Evolutionary conservation across 2,797 vertebrate species (phyloP).

Genomic region (Uromys caudimaculatus): DNA sequence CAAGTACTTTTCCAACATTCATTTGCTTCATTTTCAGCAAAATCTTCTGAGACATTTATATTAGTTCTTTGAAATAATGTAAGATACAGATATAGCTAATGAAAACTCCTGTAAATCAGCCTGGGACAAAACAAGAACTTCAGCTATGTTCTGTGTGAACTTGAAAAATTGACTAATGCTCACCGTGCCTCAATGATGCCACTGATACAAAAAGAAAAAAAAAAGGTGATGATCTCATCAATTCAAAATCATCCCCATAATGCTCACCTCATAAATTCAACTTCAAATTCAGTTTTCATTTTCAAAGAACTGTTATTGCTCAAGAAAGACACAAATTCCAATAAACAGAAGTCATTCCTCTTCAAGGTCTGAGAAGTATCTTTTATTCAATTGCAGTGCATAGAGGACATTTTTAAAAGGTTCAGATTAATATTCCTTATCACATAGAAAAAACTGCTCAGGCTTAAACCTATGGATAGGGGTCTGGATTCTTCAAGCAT

Average conservation of each 20-base stretch:
- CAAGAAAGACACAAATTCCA: neutral
- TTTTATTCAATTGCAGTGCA: neutral
- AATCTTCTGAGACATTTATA: neutral
- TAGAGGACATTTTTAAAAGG: neutral
- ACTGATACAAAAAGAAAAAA: neutral
- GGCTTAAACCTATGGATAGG: constrained; percentile 5
- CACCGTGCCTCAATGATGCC: neutral
- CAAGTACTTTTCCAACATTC: neutral
- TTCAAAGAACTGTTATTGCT: neutral
- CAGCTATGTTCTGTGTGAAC: neutral
- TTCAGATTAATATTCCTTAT: constrained; percentile 54
- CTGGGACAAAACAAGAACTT: neutral
- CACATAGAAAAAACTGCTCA: constrained; percentile 25
- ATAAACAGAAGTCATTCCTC: constrained; percentile 17
- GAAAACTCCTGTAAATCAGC: neutral
- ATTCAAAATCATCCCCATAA: constrained; percentile 32
- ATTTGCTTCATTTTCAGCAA: neutral
- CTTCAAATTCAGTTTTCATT: neutral
- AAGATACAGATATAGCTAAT: neutral
- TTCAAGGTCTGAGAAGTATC: neutral
- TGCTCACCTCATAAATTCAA: neutral
- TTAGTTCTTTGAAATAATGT: neutral
- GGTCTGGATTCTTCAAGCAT: neutral
- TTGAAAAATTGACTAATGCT: neutral
- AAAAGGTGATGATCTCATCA: neutral